A percentile compares a stretch with the other conserved stretches of the same genome.
Evolutionary conservation across 2,113 vertebrate genomes (phyloP).

Genomic region (Uropsilus gracilis): DNA sequence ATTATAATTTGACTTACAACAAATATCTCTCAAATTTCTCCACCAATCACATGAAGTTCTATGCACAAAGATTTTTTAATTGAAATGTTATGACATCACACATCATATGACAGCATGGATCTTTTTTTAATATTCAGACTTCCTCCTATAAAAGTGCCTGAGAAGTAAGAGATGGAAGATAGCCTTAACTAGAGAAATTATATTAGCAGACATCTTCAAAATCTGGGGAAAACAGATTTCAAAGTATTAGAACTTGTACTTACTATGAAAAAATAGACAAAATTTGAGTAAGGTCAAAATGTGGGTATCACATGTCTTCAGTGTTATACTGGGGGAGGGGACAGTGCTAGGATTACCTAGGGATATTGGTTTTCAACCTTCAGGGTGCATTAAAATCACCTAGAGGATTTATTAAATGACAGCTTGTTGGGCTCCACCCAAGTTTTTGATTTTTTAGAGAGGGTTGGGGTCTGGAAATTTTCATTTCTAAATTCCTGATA

Average conservation of each 20-base stretch:
- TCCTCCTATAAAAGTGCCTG: background rate
- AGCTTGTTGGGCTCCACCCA: background rate
- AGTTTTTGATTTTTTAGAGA: background rate
- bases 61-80: constrained; percentile 10
- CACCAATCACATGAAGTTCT: background rate
- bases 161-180: background rate
- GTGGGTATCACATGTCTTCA: background rate
- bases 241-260: background rate
- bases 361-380: background rate
- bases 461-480: background rate
- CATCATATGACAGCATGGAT: background rate
- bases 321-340: background rate
- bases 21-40: background rate
- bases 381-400: background rate
- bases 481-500: background rate
- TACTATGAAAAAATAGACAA: background rate
- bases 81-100: too few species aligned
- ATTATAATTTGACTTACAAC: background rate
- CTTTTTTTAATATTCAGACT: background rate
- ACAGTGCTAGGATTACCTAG: background rate
- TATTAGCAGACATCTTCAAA: background rate
- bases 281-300: background rate
- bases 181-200: background rate
- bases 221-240: background rate
- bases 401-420: background rate